These are phyloP conservation scores for Sula dactylatra DNA, from an alignment of 2,113 vertebrate species.

Conservation along the genomic window DNA sequence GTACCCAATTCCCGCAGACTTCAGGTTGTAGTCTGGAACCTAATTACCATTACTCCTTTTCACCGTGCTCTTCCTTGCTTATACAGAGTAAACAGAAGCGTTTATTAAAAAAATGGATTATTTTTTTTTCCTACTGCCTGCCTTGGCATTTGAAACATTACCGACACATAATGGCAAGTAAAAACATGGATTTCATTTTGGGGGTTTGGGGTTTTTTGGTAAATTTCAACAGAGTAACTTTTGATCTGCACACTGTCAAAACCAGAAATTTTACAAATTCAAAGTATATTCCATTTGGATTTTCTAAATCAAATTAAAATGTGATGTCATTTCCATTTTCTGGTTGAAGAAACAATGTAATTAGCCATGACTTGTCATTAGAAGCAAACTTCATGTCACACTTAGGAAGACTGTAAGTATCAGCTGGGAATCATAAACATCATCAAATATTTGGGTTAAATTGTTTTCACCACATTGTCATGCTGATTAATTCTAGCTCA, in stretches of 20 bases:
- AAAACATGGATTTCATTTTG: neutral
- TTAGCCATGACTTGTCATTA: neutral
- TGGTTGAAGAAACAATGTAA: neutral
- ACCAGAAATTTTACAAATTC: neutral
- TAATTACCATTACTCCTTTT: neutral
- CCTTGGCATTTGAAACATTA: neutral
- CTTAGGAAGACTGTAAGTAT: neutral
- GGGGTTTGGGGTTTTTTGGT: neutral
- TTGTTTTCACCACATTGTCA: neutral
- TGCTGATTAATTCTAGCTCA: neutral
- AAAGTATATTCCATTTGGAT: neutral
- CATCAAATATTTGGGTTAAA: neutral
- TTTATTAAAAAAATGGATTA: neutral
- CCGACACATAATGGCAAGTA: neutral
- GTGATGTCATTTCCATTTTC: neutral
- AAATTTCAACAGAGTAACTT: neutral
- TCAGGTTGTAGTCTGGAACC: neutral
- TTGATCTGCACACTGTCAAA: neutral
- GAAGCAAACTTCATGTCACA: neutral
- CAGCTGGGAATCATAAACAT: constrained; percentile 7
- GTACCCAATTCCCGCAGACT: neutral
- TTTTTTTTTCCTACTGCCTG: neutral
- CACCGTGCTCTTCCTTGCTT: neutral
- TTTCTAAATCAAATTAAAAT: neutral
- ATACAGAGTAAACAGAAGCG: neutral